A percentile compares a stretch with the other conserved stretches of the same genome.
Conservation (phyloP, 1,140 invertebrate species). For the Anoplophora glabripennis region DNA sequence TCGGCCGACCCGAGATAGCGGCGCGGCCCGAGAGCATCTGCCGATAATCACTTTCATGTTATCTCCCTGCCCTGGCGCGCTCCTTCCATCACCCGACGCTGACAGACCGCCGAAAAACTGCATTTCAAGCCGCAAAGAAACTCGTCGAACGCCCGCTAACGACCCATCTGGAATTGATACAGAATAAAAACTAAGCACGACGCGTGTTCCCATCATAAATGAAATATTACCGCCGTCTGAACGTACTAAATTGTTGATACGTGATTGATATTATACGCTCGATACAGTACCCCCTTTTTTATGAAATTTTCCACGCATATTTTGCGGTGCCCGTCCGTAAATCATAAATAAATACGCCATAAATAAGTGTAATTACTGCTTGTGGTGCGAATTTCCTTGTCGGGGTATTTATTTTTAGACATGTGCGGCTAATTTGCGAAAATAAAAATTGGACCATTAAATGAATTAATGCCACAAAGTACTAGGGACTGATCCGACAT, state of each 20-base stretch:
- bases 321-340: too few species aligned
- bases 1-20: slow-evolving; percentile 21
- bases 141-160: slow-evolving; percentile 6
- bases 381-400: too few species aligned
- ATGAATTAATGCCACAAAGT: too few species aligned
- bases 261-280: slow-evolving; percentile 10
- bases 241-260: slow-evolving; percentile 10
- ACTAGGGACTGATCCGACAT: too few species aligned
- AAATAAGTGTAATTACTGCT: too few species aligned
- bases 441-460: too few species aligned
- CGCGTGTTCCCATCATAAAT: slow-evolving; percentile 17
- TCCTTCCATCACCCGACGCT: slow-evolving; percentile 12
- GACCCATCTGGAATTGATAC: slow-evolving; percentile 16
- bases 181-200: slow-evolving; percentile 10
- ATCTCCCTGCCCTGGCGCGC: slow-evolving; percentile 18
- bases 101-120: slow-evolving; percentile 25
- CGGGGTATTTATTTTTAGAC: too few species aligned
- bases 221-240: slow-evolving; percentile 9
- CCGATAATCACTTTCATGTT: slow-evolving; percentile 25
- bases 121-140: slow-evolving; percentile 14
- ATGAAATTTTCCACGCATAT: too few species aligned
- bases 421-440: too few species aligned
- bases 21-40: slow-evolving; percentile 22
- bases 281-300: too few species aligned
- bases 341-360: too few species aligned